Base-by-base conservation (phyloP, 2,888 invertebrate genomes). In the Parnassius apollo region DNA sequence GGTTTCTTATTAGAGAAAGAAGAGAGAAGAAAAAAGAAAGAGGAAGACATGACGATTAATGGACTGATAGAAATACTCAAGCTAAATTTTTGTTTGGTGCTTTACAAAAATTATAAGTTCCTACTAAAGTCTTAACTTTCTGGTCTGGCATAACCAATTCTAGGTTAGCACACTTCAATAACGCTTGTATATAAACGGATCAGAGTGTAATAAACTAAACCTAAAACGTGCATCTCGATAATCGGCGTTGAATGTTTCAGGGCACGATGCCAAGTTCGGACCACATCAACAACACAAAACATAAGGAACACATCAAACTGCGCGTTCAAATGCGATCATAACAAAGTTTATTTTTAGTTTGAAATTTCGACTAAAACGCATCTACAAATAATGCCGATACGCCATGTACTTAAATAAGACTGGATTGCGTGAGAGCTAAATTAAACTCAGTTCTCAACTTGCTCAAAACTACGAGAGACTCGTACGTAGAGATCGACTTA, bases 261-360 rank as follows among this genome's bases (percentile, higher is more conserved):
- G 13, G 56, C 35, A 11, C 44, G 25, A 9, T 46, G 61, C 61
- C 61, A 61, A 60, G 22, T 45, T 35, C 52, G n/a, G 35, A 56
- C n/a, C 52, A 11, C 52, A 25, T 18, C 45, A 12, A 45, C 49
- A 42, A 50, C 35, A 10, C 13, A 8, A n/a, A 50, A 45, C 9
- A 25, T 22, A 7, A 42, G 13, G 12, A 53, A 35, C 10, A 46
- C 25, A n/a, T 12, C 11, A 22, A 35, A 61, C 10, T 54, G n/a
- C 55, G 51, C 46, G 10, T 51, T 11, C 18, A n/a, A 10, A 57
- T 12, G 35, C 12, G 42, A 57, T 57, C 56, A 61, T 57, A 61
- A 61, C 61, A 61, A 52, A 59, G n/a, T 52, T 57, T 61, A 61
- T 57, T 44, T 61, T 61, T 57, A 61, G 56, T 51, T 11, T 25